Percentiles rank a stretch among this genome's conserved stretches.
These are phyloP conservation scores for Masnerella sp. DNA, from an alignment of 2,888 invertebrate genomes.

Conservation along the genomic window DNA sequence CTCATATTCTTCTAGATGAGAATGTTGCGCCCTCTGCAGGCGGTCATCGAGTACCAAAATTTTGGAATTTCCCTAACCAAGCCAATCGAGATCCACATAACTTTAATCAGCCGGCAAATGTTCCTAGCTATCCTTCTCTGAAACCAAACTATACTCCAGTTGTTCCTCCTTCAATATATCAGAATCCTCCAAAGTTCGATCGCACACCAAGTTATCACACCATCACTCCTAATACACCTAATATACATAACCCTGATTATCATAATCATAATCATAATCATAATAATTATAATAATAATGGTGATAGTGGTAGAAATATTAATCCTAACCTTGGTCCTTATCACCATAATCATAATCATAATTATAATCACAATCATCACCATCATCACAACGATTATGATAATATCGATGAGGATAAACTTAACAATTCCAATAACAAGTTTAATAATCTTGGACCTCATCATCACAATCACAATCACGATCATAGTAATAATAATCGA, in stretches of 20 bases:
- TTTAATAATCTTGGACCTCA: no score
- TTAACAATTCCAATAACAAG: no score
- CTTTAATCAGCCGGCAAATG: conserved; percentile 10
- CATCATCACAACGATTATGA: no score
- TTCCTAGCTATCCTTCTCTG: not conserved
- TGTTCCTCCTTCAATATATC: not conserved
- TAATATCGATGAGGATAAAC: no score
- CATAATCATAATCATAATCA: conserved; percentile 13
- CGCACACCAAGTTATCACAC: not conserved
- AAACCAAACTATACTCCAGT: conserved; percentile 14
- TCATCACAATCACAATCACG: not conserved
- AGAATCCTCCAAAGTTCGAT: not conserved
- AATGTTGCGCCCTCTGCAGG: not conserved
- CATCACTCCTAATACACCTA: no score
- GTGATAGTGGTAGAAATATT: conserved; percentile 10
- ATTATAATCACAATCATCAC: conserved; percentile 10
- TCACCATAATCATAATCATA: conserved; percentile 12
- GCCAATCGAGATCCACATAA: conserved; percentile 20
- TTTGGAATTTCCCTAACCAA: conserved; percentile 13
- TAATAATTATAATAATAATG: not conserved
- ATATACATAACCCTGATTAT: not conserved
- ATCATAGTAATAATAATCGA: not conserved
- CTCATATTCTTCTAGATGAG: conserved; percentile 36
- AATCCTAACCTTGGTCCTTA: conserved; percentile 13
- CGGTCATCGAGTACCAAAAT: conserved; percentile 32